A percentile compares a stretch with the other conserved stretches of the same genome.
phyloP scores from a whole-genome alignment of 1,140 invertebrate species.

The Macrosteles quadrilineatus region DNA sequence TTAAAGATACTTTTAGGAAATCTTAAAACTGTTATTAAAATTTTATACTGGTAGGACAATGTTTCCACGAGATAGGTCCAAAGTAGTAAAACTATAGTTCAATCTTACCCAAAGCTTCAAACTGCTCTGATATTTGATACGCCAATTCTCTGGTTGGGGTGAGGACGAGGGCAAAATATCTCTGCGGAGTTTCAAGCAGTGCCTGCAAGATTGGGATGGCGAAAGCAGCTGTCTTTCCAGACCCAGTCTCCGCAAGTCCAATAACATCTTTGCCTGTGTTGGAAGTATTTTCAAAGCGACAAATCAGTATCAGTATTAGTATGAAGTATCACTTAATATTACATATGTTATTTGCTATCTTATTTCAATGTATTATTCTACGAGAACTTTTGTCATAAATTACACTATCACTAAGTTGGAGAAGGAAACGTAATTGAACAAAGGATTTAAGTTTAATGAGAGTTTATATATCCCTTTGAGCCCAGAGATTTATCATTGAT shows the following conservation, averaged over 20 bases:
- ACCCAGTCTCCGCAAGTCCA: conserved; percentile 96
- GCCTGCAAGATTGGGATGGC: conserved; percentile 93
- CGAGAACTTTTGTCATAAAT: not conserved
- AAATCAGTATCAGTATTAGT: not conserved
- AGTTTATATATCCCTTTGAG: too few species aligned
- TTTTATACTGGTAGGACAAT: too few species aligned
- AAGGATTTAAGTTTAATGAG: too few species aligned
- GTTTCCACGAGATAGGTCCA: too few species aligned
- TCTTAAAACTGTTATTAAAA: too few species aligned
- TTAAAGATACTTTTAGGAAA: too few species aligned
- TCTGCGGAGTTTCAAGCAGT: conserved; percentile 85
- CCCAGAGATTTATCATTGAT: too few species aligned
- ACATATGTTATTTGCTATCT: not conserved
- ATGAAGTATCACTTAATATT: not conserved
- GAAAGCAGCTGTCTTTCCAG: conserved; percentile 98
- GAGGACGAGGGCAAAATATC: conserved; percentile 91
- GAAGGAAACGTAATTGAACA: too few species aligned
- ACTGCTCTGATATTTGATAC: conserved; percentile 94
- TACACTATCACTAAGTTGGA: too few species aligned
- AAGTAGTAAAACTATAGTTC: too few species aligned
- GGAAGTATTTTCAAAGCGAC: not conserved
- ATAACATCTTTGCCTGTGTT: conserved; percentile 90
- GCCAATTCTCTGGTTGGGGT: conserved; percentile 98
- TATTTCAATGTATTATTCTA: not conserved
- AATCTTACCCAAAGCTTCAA: conserved; percentile 88